Conservation (phyloP, 2,113 vertebrate species). For the Ceuthmochares aereus region DNA sequence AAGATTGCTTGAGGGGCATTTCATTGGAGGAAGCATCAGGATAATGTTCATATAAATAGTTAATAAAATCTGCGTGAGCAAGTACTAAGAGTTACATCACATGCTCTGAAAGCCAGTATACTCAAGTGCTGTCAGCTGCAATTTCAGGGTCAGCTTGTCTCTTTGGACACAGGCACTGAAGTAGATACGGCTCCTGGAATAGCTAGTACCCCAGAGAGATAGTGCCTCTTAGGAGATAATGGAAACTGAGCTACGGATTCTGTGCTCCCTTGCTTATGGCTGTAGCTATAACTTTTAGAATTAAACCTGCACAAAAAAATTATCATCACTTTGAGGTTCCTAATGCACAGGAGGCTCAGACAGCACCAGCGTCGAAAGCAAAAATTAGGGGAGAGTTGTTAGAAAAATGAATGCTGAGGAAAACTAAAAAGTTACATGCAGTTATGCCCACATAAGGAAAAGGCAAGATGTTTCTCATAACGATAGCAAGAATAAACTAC, state of each 20-base stretch:
- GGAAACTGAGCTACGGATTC: background rate
- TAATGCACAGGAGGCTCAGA: background rate
- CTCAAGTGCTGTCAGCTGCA: constrained; percentile 42
- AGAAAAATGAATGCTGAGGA: background rate
- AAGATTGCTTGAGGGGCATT: background rate
- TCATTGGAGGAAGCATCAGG: background rate
- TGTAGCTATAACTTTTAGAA: background rate
- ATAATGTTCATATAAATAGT: background rate
- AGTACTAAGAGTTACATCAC: background rate
- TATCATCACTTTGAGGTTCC: background rate
- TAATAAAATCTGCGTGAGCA: background rate
- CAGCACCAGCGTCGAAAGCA: background rate
- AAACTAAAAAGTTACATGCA: background rate
- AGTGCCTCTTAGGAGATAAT: background rate
- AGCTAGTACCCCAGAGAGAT: background rate
- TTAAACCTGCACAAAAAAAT: background rate
- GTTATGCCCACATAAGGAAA: background rate
- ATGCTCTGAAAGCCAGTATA: background rate
- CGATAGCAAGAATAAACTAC: background rate
- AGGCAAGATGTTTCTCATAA: background rate
- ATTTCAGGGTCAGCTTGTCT: background rate
- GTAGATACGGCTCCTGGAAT: constrained; percentile 32
- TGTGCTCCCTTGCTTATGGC: background rate
- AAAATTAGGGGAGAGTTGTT: background rate
- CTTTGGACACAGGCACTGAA: background rate